These are phyloP conservation scores for Urosaurus nigricauda DNA, from an alignment of 2,797 vertebrate species.

Conservation along the genomic window DNA sequence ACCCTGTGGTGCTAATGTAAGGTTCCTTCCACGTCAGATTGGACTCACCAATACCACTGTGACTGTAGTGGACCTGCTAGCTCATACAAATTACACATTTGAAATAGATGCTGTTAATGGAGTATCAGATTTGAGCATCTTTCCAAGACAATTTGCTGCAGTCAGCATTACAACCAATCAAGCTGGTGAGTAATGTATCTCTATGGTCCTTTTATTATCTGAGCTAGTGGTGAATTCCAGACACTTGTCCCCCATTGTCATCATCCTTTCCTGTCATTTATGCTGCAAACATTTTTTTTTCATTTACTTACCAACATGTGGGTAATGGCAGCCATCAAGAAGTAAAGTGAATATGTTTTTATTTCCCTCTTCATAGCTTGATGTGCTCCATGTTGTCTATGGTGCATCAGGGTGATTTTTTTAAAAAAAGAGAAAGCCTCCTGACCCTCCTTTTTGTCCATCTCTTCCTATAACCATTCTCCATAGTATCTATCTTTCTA, in stretches of 20 bases:
- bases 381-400: no score
- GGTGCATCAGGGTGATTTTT: no score
- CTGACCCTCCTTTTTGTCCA: no score
- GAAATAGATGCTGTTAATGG: slow-evolving; percentile 95
- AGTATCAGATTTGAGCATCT: slow-evolving; percentile 86
- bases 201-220: slow-evolving; percentile 2
- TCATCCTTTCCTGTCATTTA: background rate
- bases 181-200: slow-evolving; percentile 87
- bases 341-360: background rate
- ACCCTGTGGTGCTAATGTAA: slow-evolving; percentile 89
- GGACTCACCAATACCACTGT: slow-evolving; percentile 94
- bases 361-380: background rate
- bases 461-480: background rate
- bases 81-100: slow-evolving; percentile 98
- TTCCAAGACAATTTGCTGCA: slow-evolving; percentile 89
- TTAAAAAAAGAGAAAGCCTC: background rate
- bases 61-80: slow-evolving; percentile 93
- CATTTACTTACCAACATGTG: background rate
- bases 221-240: background rate
- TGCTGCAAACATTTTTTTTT: background rate
- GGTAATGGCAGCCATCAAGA: background rate
- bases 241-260: no score
- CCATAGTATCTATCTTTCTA: background rate
- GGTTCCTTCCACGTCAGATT: slow-evolving; percentile 89
- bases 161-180: slow-evolving; percentile 98